Conservation (phyloP, 2,888 invertebrate genomes). For the Drosophila gaucha region DNA sequence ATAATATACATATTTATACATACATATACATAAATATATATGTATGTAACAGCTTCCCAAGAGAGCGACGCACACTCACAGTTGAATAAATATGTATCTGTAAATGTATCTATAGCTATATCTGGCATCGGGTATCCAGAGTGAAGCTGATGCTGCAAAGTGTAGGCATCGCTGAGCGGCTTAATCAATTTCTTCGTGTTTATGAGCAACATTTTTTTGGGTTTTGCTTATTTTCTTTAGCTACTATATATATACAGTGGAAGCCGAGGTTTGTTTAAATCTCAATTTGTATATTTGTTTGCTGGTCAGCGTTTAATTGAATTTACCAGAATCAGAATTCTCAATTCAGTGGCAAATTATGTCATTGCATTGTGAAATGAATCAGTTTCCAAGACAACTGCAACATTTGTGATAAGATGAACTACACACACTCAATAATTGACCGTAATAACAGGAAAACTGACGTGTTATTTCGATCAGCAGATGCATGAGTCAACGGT, state of each 20-base stretch:
- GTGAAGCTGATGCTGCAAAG: constrained; percentile 20
- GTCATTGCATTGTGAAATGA: constrained; percentile 16
- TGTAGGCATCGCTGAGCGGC: constrained; percentile 17
- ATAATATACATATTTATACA: constrained; percentile 11
- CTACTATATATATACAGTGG: constrained; percentile 1
- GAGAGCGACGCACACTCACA: constrained; percentile 9
- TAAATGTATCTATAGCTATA: constrained; percentile 11
- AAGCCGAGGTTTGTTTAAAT: constrained; percentile 7
- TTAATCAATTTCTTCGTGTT: constrained; percentile 37
- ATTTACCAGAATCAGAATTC: neutral
- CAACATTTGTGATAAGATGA: constrained; percentile 1
- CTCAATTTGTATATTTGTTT: constrained; percentile 13
- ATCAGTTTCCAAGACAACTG: constrained; percentile 8
- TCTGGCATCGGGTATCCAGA: neutral
- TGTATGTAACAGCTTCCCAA: constrained; percentile 52
- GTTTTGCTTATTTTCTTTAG: constrained; percentile 27
- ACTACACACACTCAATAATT: neutral
- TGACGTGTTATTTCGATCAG: constrained; percentile 16
- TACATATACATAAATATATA: constrained; percentile 4
- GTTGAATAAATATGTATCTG: constrained; percentile 6
- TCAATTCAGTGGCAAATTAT: constrained; percentile 8
- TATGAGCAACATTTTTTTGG: constrained; percentile 18
- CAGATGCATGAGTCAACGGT: constrained; percentile 37
- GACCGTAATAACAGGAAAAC: constrained; percentile 2
- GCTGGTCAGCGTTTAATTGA: constrained; percentile 4